These are phyloP conservation scores for Pollicipes pollicipes DNA, from an alignment of 1,140 invertebrate species.

Conservation along the genomic window DNA sequence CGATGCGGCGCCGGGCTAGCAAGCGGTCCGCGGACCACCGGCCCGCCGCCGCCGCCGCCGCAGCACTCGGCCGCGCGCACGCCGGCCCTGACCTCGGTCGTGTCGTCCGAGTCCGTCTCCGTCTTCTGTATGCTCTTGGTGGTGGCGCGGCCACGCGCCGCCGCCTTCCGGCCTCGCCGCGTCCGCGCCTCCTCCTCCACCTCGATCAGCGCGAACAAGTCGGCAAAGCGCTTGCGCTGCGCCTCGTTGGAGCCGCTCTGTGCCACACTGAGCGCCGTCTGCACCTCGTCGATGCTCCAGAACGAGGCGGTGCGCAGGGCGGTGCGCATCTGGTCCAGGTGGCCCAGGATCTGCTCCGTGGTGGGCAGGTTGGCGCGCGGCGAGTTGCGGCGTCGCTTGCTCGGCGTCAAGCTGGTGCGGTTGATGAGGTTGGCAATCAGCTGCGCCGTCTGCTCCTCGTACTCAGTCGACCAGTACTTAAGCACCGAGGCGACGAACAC, in stretches of 20 bases:
- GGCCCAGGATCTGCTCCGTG: conserved; percentile 65
- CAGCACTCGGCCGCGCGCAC: neutral
- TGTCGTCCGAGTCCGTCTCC: neutral
- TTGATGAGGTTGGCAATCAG: conserved; percentile 45
- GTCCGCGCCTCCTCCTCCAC: conserved; percentile 47
- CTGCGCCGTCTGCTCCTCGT: conserved; percentile 75
- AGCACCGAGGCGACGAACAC: conserved; percentile 48
- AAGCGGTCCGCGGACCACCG: neutral
- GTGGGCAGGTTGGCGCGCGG: conserved; percentile 33
- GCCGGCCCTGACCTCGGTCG: neutral
- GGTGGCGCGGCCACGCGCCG: neutral
- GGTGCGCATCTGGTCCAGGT: conserved; percentile 75
- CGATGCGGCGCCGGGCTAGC: neutral
- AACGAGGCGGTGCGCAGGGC: conserved; percentile 38
- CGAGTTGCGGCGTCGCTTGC: conserved; percentile 63
- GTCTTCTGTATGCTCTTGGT: neutral
- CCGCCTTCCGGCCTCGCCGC: conserved; percentile 1
- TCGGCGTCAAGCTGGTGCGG: conserved; percentile 45
- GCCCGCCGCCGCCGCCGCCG: neutral
- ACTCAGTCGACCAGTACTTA: conserved; percentile 79
- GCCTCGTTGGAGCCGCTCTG: conserved; percentile 49
- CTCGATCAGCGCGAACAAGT: conserved; percentile 76
- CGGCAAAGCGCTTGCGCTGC: conserved; percentile 71
- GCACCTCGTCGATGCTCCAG: conserved; percentile 65
- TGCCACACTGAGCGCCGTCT: conserved; percentile 52